Evolutionary conservation across 2,888 invertebrate species (phyloP).

Genomic region (Acanthacorydalis orientalis): DNA sequence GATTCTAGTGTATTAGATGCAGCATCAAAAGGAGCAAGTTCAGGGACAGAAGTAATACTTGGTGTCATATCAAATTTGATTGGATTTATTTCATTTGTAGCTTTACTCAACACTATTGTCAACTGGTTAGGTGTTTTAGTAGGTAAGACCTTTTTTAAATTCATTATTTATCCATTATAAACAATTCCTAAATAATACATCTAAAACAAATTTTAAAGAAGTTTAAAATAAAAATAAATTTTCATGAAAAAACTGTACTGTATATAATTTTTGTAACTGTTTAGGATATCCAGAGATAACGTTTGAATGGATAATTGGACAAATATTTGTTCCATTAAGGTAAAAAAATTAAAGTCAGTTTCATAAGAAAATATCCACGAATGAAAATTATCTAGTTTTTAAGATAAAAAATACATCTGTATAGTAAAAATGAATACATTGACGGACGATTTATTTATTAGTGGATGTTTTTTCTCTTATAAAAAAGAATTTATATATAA

Average conservation of each 20-base stretch:
- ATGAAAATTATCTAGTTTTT: too few relatives aligned
- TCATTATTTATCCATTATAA: not conserved
- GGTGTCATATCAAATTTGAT: constrained; percentile 85
- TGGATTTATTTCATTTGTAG: constrained; percentile 76
- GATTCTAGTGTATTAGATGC: constrained; percentile 80
- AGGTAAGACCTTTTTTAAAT: constrained; percentile 32
- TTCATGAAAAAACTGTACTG: constrained; percentile 3
- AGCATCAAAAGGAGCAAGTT: constrained; percentile 73
- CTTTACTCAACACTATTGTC: constrained; percentile 66
- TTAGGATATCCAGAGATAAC: constrained; percentile 27
- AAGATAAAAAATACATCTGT: too few relatives aligned
- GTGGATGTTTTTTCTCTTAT: too few relatives aligned
- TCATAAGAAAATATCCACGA: too few relatives aligned
- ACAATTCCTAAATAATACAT: not conserved
- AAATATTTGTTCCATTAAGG: constrained; percentile 70
- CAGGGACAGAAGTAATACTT: constrained; percentile 62
- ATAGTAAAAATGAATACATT: too few relatives aligned
- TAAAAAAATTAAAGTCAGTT: not conserved
- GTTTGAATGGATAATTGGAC: constrained; percentile 65
- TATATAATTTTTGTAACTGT: constrained; percentile 14
- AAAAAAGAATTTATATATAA: not conserved
- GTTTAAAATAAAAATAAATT: not conserved
- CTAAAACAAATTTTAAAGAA: not conserved
- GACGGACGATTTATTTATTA: too few relatives aligned
- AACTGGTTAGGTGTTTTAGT: constrained; percentile 67